A percentile compares a stretch with the other conserved stretches of the same genome.
Evolutionary conservation across 2,113 vertebrate genomes (phyloP).

Genomic region (Tragelaphus scriptus): DNA sequence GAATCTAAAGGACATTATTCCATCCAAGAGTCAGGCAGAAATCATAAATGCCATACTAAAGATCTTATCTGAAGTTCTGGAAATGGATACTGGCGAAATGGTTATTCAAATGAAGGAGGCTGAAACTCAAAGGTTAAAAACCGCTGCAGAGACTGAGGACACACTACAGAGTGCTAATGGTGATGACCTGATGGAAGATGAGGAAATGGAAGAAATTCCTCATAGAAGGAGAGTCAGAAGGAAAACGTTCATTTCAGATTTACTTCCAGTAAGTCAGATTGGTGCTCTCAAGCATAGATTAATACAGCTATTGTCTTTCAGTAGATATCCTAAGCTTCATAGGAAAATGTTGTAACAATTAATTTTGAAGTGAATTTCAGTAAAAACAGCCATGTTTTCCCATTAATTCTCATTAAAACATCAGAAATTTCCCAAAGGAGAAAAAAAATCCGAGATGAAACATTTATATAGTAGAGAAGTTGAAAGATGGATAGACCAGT

Average conservation of each 20-base stretch:
- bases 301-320: not conserved
- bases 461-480: not conserved
- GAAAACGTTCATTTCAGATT: slow-evolving; percentile 87
- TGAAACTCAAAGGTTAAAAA: slow-evolving; percentile 76
- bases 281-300: not conserved
- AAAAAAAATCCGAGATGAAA: not conserved
- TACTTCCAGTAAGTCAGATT: slow-evolving; percentile 89
- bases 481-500: not conserved
- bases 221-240: slow-evolving; percentile 71
- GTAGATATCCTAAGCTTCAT: not conserved
- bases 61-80: slow-evolving; percentile 87
- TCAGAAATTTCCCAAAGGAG: not conserved
- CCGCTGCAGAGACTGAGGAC: slow-evolving; percentile 67
- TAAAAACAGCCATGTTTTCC: not conserved
- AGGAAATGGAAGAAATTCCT: slow-evolving; percentile 78
- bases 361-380: not conserved
- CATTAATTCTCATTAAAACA: not conserved
- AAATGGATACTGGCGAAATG: slow-evolving; percentile 80
- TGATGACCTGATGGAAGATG: slow-evolving; percentile 68
- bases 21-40: slow-evolving; percentile 87
- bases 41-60: slow-evolving; percentile 87
- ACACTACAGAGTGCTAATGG: slow-evolving; percentile 37
- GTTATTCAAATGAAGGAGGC: slow-evolving; percentile 84
- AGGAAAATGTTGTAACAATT: not conserved
- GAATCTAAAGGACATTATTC: slow-evolving; percentile 91